These are phyloP conservation scores for Dichetophora obliterata DNA, from an alignment of 2,888 invertebrate species.

Conservation along the genomic window DNA sequence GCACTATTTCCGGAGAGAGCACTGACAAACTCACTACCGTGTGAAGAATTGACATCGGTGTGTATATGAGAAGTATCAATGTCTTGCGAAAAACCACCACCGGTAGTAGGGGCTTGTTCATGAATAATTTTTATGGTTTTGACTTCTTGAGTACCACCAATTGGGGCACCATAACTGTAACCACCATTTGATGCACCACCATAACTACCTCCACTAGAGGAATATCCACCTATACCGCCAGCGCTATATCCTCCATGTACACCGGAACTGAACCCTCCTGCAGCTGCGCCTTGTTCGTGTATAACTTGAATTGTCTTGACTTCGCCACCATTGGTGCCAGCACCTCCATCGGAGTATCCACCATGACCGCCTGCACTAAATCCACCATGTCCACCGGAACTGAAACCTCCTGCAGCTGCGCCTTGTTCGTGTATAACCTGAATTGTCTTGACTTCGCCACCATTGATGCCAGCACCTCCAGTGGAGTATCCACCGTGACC, in stretches of 20 bases:
- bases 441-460: constrained; percentile 40
- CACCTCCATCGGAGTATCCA: constrained; percentile 3
- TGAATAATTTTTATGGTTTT: constrained; percentile 47
- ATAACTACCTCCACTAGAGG: background rate
- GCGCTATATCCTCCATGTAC: background rate
- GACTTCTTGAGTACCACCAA: constrained; percentile 21
- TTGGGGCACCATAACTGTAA: background rate
- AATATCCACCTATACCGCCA: background rate
- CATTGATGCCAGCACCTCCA: constrained; percentile 23
- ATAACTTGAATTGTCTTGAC: constrained; percentile 39
- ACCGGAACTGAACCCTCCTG: constrained; percentile 38
- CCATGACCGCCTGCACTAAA: background rate
- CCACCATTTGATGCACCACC: constrained; percentile 36
- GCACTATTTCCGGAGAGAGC: background rate
- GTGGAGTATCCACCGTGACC: background rate
- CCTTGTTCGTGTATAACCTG: constrained; percentile 37
- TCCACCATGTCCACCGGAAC: background rate
- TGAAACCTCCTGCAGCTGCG: background rate
- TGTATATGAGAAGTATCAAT: constrained; percentile 18
- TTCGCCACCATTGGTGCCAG: constrained; percentile 19
- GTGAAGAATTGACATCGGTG: background rate
- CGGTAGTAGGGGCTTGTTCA: constrained; percentile 31
- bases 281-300: constrained; percentile 33
- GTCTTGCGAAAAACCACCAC: background rate
- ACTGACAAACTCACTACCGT: background rate